A percentile compares a stretch with the other conserved stretches of the same genome.
phyloP scores from a whole-genome alignment of 2,888 invertebrate species.

The Ecliptopera silaceata region DNA sequence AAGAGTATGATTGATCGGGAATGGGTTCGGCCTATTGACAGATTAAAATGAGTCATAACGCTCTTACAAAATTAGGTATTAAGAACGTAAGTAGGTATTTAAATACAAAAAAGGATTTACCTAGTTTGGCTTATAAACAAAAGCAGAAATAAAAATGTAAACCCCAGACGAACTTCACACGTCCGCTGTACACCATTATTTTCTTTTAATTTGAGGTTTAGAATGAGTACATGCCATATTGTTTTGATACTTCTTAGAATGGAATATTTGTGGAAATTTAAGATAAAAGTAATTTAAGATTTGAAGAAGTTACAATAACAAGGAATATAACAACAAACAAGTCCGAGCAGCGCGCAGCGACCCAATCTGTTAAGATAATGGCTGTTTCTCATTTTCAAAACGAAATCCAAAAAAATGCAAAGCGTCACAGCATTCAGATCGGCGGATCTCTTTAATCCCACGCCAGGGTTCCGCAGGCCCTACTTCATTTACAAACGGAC shows the following conservation, averaged over 20 bases:
- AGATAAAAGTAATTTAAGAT: not conserved
- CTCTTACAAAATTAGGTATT: too few relatives aligned
- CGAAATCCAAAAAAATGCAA: conserved; percentile 35
- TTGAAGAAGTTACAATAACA: conserved; percentile 4
- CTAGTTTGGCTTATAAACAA: too few relatives aligned
- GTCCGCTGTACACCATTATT: too few relatives aligned
- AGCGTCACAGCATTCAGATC: conserved; percentile 41
- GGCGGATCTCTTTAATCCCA: conserved; percentile 58
- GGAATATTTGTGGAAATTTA: too few relatives aligned
- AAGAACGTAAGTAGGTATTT: too few relatives aligned
- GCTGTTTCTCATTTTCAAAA: conserved; percentile 38
- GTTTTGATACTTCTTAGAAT: too few relatives aligned
- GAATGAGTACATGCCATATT: too few relatives aligned
- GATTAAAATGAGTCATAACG: too few relatives aligned
- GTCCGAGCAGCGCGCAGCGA: conserved; percentile 29
- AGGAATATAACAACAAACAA: conserved; percentile 13
- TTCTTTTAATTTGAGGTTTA: too few relatives aligned
- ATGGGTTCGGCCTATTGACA: not conserved
- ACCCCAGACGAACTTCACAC: too few relatives aligned
- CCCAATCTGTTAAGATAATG: conserved; percentile 22
- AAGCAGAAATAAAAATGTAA: too few relatives aligned
- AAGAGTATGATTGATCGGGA: not conserved
- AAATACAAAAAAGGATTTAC: too few relatives aligned
- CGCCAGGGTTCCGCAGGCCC: conserved; percentile 43
- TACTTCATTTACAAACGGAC: conserved; percentile 61